phyloP scores from a whole-genome alignment of 2,888 invertebrate genomes.

The Pomacea canaliculata region DNA sequence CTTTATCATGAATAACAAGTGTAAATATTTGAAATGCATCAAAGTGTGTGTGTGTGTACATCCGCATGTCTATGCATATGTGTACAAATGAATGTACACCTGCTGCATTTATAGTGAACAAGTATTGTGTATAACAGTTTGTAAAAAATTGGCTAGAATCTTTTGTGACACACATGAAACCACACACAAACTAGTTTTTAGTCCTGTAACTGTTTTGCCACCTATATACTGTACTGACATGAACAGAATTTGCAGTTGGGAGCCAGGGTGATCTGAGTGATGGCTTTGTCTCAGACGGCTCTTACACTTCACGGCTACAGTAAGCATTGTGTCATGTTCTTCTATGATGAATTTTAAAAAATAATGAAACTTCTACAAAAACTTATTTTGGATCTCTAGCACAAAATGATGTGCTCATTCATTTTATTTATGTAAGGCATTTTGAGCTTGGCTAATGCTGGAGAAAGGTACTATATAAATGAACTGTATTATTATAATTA shows the following conservation, averaged over 20 bases:
- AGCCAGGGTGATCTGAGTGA: slow-evolving; percentile 61
- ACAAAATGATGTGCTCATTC: too few relatives aligned
- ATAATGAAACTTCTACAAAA: too few relatives aligned
- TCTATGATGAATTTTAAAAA: too few relatives aligned
- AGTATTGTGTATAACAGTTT: neutral
- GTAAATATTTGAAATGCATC: too few relatives aligned
- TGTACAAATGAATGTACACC: neutral
- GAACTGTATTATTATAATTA: too few relatives aligned
- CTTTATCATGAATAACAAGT: too few relatives aligned
- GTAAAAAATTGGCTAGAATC: too few relatives aligned
- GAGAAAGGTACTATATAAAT: too few relatives aligned
- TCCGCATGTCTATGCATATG: neutral
- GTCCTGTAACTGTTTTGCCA: neutral
- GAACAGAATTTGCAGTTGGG: slow-evolving; percentile 44
- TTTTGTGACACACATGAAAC: neutral
- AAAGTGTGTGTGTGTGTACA: too few relatives aligned
- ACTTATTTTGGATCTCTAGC: too few relatives aligned
- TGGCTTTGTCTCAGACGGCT: slow-evolving; percentile 58
- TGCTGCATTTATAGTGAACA: neutral
- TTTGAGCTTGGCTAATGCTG: too few relatives aligned
- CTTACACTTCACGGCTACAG: slow-evolving; percentile 47
- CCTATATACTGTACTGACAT: neutral
- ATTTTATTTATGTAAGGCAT: too few relatives aligned
- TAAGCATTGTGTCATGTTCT: slow-evolving; percentile 20
- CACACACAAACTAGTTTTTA: neutral